Base-by-base conservation (phyloP, 2,888 invertebrate species). In the Pinctada fucata region DNA sequence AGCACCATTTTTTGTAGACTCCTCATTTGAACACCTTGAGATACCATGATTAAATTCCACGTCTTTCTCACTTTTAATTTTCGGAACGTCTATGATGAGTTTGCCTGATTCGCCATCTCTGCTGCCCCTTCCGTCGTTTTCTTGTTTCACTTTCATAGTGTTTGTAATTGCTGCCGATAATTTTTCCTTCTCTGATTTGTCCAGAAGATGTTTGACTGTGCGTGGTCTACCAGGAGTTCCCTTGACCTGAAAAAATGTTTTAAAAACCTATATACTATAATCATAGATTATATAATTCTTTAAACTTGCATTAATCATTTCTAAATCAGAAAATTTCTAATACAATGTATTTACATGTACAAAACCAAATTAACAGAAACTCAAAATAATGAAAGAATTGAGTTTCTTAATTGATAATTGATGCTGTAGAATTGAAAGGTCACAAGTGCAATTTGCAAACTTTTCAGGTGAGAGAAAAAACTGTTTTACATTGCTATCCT, bases 131-230 rank as follows among this genome's bases (percentile, higher is more conserved):
- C 47, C 52, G 3, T 8, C 47, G 47, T 69, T 67, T 45, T 79
- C 79, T 10, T 47, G 51, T 52, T 72, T 79, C 13, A 75, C 45
- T 58, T 70, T 75, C 48, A n/a, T n/a, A 2, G 69, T 48, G n/a
- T 45, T n/a, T 51, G 70, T 50, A 3, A 67, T 4, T 3, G 68
- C 74, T 16, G 73, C 67, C 49, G 67, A 66, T 31, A 45, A 64
- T 50, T 78, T 78, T 52, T 75, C 69, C 52, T 74, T 75, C 67
- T 75, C 77, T 51, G 80, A 73, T 72, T 58, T 80, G 47, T 82
- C 78, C 67, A 81, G 65, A 45, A 82, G 65, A 48, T 81, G 80
- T 70, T 81, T 82, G 45, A 82, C 83, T 31, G 82, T 84, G 45
- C 81, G 79, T 67, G 80, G 75, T 16, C 76, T 64, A 4, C 72